Conservation (phyloP, 2,888 invertebrate species). For the Augochlorella aurata region DNA sequence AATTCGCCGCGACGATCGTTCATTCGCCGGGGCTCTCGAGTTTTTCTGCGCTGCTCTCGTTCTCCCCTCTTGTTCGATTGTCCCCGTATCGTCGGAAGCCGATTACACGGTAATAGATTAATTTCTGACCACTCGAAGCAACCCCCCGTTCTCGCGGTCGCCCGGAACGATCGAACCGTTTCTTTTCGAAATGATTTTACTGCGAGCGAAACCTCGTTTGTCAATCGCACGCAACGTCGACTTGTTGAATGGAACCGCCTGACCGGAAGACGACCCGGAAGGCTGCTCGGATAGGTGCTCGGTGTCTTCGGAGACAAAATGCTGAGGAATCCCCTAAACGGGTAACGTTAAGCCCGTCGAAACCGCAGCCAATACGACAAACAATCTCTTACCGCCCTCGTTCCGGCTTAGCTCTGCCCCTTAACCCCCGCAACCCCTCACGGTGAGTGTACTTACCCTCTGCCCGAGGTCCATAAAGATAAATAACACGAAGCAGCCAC, state of each 20-base stretch:
- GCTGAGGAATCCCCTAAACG: conserved; percentile 72
- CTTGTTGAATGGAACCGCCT: conserved; percentile 62
- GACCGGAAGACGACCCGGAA: conserved; percentile 18
- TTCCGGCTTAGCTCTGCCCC: conserved; percentile 76
- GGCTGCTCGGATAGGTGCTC: conserved; percentile 38
- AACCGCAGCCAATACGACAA: conserved; percentile 79
- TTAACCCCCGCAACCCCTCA: conserved; percentile 58
- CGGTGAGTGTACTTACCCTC: conserved; percentile 81
- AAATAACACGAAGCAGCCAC: conserved; percentile 78
- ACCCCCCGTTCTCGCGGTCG: conserved; percentile 4
- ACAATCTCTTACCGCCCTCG: conserved; percentile 80
- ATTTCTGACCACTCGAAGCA: conserved; percentile 72
- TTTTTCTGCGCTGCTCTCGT: conserved; percentile 50
- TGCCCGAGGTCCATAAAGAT: conserved; percentile 82
- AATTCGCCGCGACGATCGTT: conserved; percentile 22
- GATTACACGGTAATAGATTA: conserved; percentile 80
- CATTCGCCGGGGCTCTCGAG: conserved; percentile 64
- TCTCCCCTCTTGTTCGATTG: conserved; percentile 60
- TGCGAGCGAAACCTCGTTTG: background rate
- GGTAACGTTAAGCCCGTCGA: conserved; percentile 75
- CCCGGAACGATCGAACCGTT: conserved; percentile 17
- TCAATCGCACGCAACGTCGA: conserved; percentile 16
- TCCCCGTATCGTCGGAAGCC: conserved; percentile 78
- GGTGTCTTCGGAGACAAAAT: conserved; percentile 42
- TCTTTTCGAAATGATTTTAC: background rate